Evolutionary conservation across 2,797 vertebrate genomes (phyloP), one percentile per base, ranked within the genome.

Genomic region (Coranthus polyacanthus): DNA sequence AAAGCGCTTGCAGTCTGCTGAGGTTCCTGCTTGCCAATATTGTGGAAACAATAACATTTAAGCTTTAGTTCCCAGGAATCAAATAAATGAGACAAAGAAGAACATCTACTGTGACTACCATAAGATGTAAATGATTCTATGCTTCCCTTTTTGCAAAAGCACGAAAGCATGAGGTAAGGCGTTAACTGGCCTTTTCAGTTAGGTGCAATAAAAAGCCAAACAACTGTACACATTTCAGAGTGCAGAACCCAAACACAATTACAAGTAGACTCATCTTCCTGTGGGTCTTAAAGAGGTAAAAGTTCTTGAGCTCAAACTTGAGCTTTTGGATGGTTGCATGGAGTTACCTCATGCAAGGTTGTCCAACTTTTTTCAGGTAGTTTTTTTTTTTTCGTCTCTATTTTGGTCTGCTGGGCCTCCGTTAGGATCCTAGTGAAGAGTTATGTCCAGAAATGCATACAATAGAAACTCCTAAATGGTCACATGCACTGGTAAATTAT

Each of bases 1-100:
- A 54, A 70, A 81, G 83, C 66, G 11, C 86, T 75, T 36, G 17
- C 68, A 70, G 80, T 84, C 89, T 85, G 57, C 72, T 22, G 68
- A 85, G 84, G 74, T 62, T 82, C 69, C 71, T 1, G 50, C 37
- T 58, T 82, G 79, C 88, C 80, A 64, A 88, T 83, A 91, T 84
- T 53, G 38, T 62, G 65, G 69, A 84, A 85, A 89, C 81, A 89
- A 85, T 82, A 87, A 88, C 78, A 82, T 79, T 86, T 84, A 85
- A n/a, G 64, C 73, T 47, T 37, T 59, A 50, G 49, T 71, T 77
- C 58, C 46, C 65, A 61, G 57, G 61, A 86, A 88, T 76, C 21
- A 4, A 56, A 64, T 61, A 59, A 80, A 79, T 38, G 16, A 86
- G 60, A 79, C 68, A 76, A 79, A 89, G 51, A 43, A 53, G 43